Percentiles rank a stretch among this genome's conserved stretches.
phyloP scores from a whole-genome alignment of 2,888 invertebrate genomes.

The Eupsilia transversa region DNA sequence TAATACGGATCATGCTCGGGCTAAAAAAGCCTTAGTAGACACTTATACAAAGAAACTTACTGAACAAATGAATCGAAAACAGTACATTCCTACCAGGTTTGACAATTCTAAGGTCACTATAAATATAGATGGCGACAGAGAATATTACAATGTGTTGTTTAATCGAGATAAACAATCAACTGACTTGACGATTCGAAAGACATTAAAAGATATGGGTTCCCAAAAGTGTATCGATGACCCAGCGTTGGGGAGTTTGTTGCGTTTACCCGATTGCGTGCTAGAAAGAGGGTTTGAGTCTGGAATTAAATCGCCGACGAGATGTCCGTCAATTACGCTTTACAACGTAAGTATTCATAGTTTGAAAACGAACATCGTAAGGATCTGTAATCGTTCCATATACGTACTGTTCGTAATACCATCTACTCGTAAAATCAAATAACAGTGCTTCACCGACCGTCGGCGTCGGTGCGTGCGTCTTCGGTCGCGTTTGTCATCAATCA shows the following conservation, averaged over 20 bases:
- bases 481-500: not conserved
- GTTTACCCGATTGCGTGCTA: conserved; percentile 51
- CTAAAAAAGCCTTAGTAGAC: conserved; percentile 79
- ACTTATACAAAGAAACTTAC: conserved; percentile 74
- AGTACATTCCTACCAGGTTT: conserved; percentile 60
- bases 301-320: conserved; percentile 33
- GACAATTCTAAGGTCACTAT: conserved; percentile 77
- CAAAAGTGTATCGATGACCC: conserved; percentile 49
- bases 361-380: not conserved
- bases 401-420: not conserved
- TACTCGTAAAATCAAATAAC: not conserved
- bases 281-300: not conserved
- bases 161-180: conserved; percentile 73
- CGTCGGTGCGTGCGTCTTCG: not conserved
- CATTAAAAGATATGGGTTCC: conserved; percentile 66
- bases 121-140: conserved; percentile 80
- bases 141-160: conserved; percentile 78
- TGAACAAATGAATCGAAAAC: conserved; percentile 63
- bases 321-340: conserved; percentile 20
- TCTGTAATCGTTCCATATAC: not conserved
- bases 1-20: conserved; percentile 71
- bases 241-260: conserved; percentile 68
- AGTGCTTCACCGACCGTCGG: not conserved
- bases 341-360: conserved; percentile 48
- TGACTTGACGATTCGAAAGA: conserved; percentile 75